Base-by-base conservation (phyloP, 2,797 vertebrate genomes). In the Propithecus deckenii region DNA sequence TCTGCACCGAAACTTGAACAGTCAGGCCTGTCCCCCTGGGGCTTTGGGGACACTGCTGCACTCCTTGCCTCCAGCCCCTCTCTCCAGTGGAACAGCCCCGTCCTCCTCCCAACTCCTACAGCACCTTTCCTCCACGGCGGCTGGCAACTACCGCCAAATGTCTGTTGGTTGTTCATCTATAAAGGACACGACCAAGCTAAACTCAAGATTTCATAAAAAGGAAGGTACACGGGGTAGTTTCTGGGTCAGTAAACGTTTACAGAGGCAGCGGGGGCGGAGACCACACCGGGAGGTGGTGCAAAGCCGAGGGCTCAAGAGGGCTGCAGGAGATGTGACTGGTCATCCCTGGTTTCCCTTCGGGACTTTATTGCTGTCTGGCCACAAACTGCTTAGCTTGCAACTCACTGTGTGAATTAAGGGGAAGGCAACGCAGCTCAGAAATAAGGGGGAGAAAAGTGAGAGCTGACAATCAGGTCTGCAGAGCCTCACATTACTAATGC, bases 121-220 rank as follows among this genome's bases (percentile, higher is more conserved):
- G 28, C 5, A 17, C n/a, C 30, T 30, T 13, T 8, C 7, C 23
- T 63, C 32, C 20, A 8, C 5, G 11, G 6, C n/a, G 0, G 3
- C 20, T 74, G 75, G 30, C 71, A 86, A 71, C 76, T 63, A 38
- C 38, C 32, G 35, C 43, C 71, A 89, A 74, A 57, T 13, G 46
- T 3, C 2, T 32, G 1, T 28, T 25, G 8, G 43, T 23, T 46
- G 52, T 91, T 52, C 25, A 59, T 1, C 46, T 25, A 43, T 8
- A 79, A 86, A 90, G 20, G 38, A 43, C 3, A 48, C 17, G 35
- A 65, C 4, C n/a, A 95, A 41, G 69, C 30, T 32, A 71, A 10
- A 38, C 79, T 91, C 63, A 14, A 79, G 71, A 74, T 4, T 48
- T 35, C 69, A 59, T 18, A 28, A 32, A 78, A 38, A 85, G 32